phyloP scores from a whole-genome alignment of 2,113 vertebrate species.

The Jaculus jaculus region DNA sequence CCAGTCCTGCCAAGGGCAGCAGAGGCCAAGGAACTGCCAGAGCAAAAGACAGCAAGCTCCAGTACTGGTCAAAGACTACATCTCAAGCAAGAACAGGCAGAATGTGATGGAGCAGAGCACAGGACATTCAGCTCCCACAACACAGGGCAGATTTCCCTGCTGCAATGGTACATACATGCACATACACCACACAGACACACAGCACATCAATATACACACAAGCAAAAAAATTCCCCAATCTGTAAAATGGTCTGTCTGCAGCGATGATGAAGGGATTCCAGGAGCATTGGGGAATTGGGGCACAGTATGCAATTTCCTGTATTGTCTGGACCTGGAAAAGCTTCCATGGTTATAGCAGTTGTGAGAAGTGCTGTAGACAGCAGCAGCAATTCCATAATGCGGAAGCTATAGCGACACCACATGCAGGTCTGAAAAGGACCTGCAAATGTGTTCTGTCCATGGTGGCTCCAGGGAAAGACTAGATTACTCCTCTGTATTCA shows the following conservation, averaged over 20 bases:
- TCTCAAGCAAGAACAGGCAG: too few species aligned
- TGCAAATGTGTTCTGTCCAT: neutral
- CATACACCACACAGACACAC: too few species aligned
- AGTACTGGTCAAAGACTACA: too few species aligned
- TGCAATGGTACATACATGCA: too few species aligned
- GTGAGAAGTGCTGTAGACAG: neutral
- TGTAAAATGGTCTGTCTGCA: neutral
- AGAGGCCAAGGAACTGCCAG: too few species aligned
- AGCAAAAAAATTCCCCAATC: neutral
- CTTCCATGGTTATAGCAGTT: rapidly evolving
- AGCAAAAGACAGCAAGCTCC: too few species aligned
- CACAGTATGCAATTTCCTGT: rapidly evolving
- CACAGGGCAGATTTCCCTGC: too few species aligned
- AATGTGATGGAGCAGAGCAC: too few species aligned
- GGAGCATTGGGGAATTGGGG: neutral
- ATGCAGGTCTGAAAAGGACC: neutral
- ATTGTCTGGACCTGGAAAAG: rapidly evolving
- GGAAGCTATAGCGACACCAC: neutral
- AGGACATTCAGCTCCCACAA: too few species aligned
- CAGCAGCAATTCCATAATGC: rapidly evolving
- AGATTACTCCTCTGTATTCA: rapidly evolving
- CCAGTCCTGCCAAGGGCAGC: too few species aligned
- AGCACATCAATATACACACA: too few species aligned
- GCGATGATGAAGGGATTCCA: rapidly evolving
- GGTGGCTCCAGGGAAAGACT: neutral